These are phyloP conservation scores for Brachionus calyciflorus DNA, from an alignment of 1,140 invertebrate species.

Conservation along the genomic window DNA sequence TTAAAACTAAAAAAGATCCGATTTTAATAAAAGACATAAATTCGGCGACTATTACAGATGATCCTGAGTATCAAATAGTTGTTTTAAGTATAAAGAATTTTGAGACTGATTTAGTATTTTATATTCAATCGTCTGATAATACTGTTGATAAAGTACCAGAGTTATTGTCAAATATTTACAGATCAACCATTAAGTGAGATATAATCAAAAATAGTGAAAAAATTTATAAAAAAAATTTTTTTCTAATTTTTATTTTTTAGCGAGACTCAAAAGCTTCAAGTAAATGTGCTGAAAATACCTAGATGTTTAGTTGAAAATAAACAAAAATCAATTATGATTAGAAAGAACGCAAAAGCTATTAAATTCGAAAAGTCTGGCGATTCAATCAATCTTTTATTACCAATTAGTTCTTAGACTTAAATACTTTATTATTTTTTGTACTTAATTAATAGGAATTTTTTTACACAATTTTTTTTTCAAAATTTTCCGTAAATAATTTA, in stretches of 20 bases:
- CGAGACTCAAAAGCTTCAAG: neutral
- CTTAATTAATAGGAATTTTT: neutral
- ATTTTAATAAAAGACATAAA: constrained; percentile 18
- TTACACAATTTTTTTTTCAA: neutral
- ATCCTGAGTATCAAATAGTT: constrained; percentile 32
- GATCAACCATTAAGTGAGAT: neutral
- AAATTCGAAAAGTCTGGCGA: constrained; percentile 43
- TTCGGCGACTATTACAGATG: constrained; percentile 25
- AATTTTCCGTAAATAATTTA: no score
- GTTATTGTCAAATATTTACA: constrained; percentile 26
- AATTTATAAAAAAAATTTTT: neutral
- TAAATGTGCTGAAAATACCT: constrained; percentile 35
- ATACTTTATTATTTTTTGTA: neutral
- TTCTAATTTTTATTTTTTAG: neutral
- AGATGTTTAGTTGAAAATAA: constrained; percentile 37
- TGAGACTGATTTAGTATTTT: constrained; percentile 24
- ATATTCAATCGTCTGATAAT: neutral
- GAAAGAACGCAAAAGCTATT: constrained; percentile 15
- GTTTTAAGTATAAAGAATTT: neutral
- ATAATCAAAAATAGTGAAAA: neutral
- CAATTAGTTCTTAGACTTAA: neutral
- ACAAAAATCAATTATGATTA: constrained; percentile 32
- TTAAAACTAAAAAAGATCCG: constrained; percentile 15
- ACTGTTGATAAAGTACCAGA: constrained; percentile 39
- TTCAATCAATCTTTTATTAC: constrained; percentile 30